phyloP scores from a whole-genome alignment of 2,797 vertebrate genomes.

The Falco berigora region DNA sequence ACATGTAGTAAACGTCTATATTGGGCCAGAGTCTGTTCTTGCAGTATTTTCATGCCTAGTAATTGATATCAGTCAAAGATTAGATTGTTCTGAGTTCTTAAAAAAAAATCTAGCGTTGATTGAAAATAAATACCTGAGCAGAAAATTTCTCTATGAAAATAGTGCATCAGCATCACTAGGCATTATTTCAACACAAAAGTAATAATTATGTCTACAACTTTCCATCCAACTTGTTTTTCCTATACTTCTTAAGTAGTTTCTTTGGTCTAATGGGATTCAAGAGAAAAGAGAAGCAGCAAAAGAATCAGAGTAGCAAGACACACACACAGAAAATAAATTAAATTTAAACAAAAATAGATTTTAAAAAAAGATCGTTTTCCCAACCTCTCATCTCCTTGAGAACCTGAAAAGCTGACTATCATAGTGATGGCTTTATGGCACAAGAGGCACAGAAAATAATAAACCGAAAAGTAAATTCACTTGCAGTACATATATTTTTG shows the following conservation, averaged over 20 bases:
- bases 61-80: neutral
- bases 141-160: neutral
- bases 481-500: neutral
- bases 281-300: neutral
- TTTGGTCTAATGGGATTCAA: neutral
- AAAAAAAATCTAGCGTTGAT: neutral
- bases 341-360: neutral
- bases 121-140: neutral
- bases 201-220: neutral
- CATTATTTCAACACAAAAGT: neutral
- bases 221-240: neutral
- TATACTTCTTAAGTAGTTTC: neutral
- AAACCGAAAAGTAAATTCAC: neutral
- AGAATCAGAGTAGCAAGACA: neutral
- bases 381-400: neutral
- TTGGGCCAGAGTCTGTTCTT: neutral
- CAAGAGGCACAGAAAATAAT: neutral
- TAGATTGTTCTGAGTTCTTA: neutral
- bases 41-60: neutral
- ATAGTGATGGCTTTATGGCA: neutral
- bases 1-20: neutral
- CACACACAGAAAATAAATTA: neutral
- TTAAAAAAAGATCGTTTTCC: neutral
- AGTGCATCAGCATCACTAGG: neutral
- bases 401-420: neutral